These are phyloP conservation scores for Pantala flavescens DNA, from an alignment of 1,140 invertebrate species.

Conservation along the genomic window DNA sequence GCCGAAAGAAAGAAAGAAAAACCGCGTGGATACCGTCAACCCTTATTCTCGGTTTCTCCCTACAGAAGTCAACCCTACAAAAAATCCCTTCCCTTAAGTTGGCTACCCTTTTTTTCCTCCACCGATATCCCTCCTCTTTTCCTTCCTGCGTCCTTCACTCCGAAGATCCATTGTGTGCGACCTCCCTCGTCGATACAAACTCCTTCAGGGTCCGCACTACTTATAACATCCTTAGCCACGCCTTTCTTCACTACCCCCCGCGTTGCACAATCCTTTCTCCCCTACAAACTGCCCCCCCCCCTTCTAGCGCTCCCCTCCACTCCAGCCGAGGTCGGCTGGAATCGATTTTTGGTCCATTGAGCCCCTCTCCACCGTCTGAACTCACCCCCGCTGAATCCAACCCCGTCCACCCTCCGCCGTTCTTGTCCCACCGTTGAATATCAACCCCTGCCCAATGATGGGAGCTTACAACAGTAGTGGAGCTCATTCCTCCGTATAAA, in stretches of 20 bases:
- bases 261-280: background rate
- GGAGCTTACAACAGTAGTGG: no score
- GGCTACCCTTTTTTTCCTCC: background rate
- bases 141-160: background rate
- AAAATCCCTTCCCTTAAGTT: background rate
- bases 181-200: conserved; percentile 2
- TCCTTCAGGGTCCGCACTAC: background rate
- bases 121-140: background rate
- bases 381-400: background rate
- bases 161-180: background rate
- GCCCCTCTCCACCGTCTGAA: conserved; percentile 1
- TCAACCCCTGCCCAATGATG: background rate
- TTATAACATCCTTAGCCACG: conserved; percentile 9
- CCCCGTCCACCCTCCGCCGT: background rate
- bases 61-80: background rate
- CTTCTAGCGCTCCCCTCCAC: background rate
- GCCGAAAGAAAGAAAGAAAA: no score
- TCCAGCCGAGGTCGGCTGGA: background rate
- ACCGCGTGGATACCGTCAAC: no score
- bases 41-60: no score
- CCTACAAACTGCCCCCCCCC: background rate
- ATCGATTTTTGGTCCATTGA: conserved; percentile 6
- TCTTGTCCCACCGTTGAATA: background rate
- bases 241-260: background rate
- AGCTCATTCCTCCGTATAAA: no score